phyloP scores from a whole-genome alignment of 2,888 invertebrate species.

The Lucinisca nassula region DNA sequence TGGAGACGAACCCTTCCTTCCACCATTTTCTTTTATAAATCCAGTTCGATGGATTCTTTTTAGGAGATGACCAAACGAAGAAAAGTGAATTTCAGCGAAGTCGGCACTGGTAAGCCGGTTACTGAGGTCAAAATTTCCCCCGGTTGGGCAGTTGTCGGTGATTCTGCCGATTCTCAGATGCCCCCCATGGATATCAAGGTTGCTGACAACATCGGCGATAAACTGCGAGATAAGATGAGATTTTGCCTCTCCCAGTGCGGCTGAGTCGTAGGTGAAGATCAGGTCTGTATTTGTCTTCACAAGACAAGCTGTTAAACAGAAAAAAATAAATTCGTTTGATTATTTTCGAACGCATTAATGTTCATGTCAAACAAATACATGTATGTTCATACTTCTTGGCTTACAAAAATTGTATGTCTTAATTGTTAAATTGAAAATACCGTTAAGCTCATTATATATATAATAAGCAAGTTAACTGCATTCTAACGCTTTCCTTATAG shows the following conservation, averaged over 20 bases:
- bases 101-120: constrained; percentile 52
- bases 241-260: constrained; percentile 63
- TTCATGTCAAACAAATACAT: too few relatives aligned
- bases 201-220: constrained; percentile 50
- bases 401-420: too few relatives aligned
- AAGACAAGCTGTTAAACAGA: constrained; percentile 57
- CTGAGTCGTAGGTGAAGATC: constrained; percentile 74
- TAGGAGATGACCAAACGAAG: constrained; percentile 57
- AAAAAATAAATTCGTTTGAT: background rate
- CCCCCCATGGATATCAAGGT: constrained; percentile 49
- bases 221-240: constrained; percentile 64
- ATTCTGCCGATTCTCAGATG: constrained; percentile 64
- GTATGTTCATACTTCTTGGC: too few relatives aligned
- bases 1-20: constrained; percentile 47
- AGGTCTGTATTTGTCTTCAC: constrained; percentile 67
- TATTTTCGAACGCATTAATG: too few relatives aligned
- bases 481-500: too few relatives aligned
- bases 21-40: constrained; percentile 64
- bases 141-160: constrained; percentile 68
- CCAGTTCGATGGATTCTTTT: constrained; percentile 59
- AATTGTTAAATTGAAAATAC: too few relatives aligned
- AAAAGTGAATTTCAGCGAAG: constrained; percentile 55
- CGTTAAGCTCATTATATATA: too few relatives aligned
- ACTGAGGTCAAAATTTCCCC: constrained; percentile 60
- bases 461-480: too few relatives aligned